Percentiles rank a stretch among this genome's conserved stretches.
Evolutionary conservation across 2,888 invertebrate genomes (phyloP).

Genomic region (Pheosia tremula): DNA sequence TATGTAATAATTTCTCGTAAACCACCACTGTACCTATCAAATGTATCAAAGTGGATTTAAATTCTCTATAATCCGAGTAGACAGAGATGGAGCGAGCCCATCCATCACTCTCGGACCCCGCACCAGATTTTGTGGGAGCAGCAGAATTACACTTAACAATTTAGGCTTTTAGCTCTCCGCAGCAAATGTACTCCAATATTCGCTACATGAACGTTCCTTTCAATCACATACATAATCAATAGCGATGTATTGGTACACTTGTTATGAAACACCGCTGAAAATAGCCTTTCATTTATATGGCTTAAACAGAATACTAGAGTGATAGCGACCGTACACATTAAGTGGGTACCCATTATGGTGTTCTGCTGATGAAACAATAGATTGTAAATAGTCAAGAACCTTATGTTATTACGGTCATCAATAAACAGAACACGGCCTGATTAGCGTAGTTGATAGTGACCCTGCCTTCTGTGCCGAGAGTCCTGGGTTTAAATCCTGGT

Average conservation of each 20-base stretch:
- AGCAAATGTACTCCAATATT: not conserved
- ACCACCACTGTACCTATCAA: slow-evolving; percentile 28
- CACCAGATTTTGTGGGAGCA: slow-evolving; percentile 39
- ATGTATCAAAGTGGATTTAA: slow-evolving; percentile 39
- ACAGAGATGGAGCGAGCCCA: slow-evolving; percentile 67
- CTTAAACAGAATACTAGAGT: not conserved
- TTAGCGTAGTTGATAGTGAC: too few relatives aligned
- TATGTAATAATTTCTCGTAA: slow-evolving; percentile 16
- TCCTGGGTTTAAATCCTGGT: too few relatives aligned
- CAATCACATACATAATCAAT: not conserved
- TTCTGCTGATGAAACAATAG: too few relatives aligned
- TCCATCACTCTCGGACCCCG: slow-evolving; percentile 57
- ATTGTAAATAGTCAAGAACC: too few relatives aligned
- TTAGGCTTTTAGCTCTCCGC: slow-evolving; percentile 18
- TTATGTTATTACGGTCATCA: too few relatives aligned
- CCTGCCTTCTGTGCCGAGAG: too few relatives aligned
- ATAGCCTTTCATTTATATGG: not conserved
- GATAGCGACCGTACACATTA: not conserved
- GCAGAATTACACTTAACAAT: slow-evolving; percentile 41
- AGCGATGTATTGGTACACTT: not conserved
- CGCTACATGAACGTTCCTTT: not conserved
- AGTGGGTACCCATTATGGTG: too few relatives aligned
- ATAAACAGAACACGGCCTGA: too few relatives aligned
- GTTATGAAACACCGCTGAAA: not conserved
- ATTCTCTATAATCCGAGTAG: slow-evolving; percentile 65